phyloP scores from a whole-genome alignment of 92 coral and sea anemone species.

The Montipora capitata region DNA sequence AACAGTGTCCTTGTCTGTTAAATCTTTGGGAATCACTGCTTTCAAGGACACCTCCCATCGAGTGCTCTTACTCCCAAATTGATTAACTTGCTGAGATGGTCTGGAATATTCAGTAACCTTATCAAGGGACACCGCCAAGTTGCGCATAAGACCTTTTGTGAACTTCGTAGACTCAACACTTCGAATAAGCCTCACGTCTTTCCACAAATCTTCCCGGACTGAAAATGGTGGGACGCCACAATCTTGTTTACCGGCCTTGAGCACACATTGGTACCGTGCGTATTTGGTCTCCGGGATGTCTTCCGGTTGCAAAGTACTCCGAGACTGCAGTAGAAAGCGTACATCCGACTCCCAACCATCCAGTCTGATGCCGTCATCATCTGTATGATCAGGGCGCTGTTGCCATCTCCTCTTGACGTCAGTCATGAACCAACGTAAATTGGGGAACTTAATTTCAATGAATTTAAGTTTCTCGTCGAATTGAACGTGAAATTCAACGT shows the following conservation, averaged over 20 bases:
- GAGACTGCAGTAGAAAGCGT: constrained; percentile 91
- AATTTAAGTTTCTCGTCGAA: constrained; percentile 75
- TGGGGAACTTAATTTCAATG: constrained; percentile 74
- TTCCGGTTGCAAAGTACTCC: constrained; percentile 65
- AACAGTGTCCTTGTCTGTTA: constrained; percentile 65
- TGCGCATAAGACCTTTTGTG: background rate
- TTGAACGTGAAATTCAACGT: constrained; percentile 52
- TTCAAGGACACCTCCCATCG: constrained; percentile 82
- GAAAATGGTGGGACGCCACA: constrained; percentile 25
- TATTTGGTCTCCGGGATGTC: constrained; percentile 86
- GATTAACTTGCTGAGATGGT: constrained; percentile 63
- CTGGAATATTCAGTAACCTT: constrained; percentile 92
- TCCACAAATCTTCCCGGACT: constrained; percentile 85
- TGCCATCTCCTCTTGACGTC: constrained; percentile 94
- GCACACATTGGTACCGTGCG: constrained; percentile 63
- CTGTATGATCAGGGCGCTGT: constrained; percentile 25
- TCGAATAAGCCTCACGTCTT: constrained; percentile 87
- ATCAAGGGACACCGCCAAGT: constrained; percentile 59
- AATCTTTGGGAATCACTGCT: constrained; percentile 73
- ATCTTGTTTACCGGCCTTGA: background rate
- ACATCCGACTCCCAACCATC: constrained; percentile 94
- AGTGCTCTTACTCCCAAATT: constrained; percentile 75
- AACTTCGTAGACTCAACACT: constrained; percentile 68
- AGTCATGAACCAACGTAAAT: constrained; percentile 91
- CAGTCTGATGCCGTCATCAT: constrained; percentile 10